phyloP scores from a whole-genome alignment of 2,888 invertebrate genomes.

The Ferdinandea cuprea region DNA sequence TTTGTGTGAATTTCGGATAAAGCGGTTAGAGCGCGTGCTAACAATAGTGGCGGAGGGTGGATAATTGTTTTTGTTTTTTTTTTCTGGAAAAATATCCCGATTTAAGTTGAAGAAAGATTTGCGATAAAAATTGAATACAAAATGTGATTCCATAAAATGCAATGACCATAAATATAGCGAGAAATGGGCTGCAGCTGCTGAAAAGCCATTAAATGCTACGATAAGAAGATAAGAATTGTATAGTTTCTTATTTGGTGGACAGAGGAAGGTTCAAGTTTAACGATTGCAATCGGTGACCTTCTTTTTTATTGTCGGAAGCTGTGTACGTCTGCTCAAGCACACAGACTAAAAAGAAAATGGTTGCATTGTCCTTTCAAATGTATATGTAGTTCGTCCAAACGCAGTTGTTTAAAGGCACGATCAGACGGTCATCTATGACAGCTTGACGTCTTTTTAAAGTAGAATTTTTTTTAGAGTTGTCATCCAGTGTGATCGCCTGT shows the following conservation, averaged over 20 bases:
- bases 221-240: slow-evolving; percentile 23
- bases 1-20: slow-evolving; percentile 43
- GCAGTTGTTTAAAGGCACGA: too few relatives aligned
- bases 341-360: too few relatives aligned
- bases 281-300: slow-evolving; percentile 6
- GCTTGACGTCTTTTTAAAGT: too few relatives aligned
- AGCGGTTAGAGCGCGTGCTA: slow-evolving; percentile 47
- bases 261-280: not conserved
- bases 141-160: slow-evolving; percentile 39
- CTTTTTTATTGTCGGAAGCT: too few relatives aligned
- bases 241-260: not conserved
- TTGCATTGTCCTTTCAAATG: too few relatives aligned
- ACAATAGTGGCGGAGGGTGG: slow-evolving; percentile 30
- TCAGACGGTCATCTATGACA: too few relatives aligned
- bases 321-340: too few relatives aligned
- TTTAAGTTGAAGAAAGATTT: slow-evolving; percentile 13
- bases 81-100: slow-evolving; percentile 11
- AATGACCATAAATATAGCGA: slow-evolving; percentile 20
- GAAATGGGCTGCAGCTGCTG: slow-evolving; percentile 47
- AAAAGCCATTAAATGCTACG: slow-evolving; percentile 17
- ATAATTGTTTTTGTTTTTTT: slow-evolving; percentile 52
- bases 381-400: too few relatives aligned
- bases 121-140: slow-evolving; percentile 15
- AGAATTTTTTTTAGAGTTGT: too few relatives aligned
- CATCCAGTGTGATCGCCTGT: too few relatives aligned